Conservation (phyloP, 2,888 invertebrate genomes). For the Lacanobia wlatinum region DNA sequence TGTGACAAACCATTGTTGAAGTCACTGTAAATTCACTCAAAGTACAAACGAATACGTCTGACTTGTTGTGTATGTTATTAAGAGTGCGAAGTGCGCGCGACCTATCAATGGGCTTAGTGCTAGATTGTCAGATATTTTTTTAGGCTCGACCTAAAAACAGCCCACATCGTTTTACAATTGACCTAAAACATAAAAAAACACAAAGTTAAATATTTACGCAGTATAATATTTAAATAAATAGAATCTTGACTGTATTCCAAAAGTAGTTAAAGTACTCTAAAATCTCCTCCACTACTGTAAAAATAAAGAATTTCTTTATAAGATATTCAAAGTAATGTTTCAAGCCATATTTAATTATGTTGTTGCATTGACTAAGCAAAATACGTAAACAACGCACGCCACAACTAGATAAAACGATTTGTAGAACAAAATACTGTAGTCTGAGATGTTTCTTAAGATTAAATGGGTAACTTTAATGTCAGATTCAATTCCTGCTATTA, state of each 20-base stretch:
- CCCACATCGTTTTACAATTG: too few species aligned
- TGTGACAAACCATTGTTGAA: slow-evolving; percentile 13
- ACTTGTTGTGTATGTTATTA: too few species aligned
- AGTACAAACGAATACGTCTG: too few species aligned
- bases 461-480: slow-evolving; percentile 40
- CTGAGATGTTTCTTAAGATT: slow-evolving; percentile 45
- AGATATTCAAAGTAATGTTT: background rate
- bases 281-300: too few species aligned
- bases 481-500: slow-evolving; percentile 48
- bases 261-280: too few species aligned
- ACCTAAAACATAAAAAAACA: too few species aligned
- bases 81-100: too few species aligned
- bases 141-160: background rate
- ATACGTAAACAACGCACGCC: background rate
- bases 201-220: too few species aligned
- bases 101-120: background rate
- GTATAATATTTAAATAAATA: too few species aligned
- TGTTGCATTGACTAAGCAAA: background rate
- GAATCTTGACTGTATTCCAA: too few species aligned
- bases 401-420: slow-evolving; percentile 18
- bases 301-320: background rate
- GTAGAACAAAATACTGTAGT: slow-evolving; percentile 11
- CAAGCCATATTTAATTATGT: background rate
- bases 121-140: too few species aligned
- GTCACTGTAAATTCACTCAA: slow-evolving; percentile 8